phyloP scores from a whole-genome alignment of 2,797 vertebrate species.

The Furcifer pardalis region DNA sequence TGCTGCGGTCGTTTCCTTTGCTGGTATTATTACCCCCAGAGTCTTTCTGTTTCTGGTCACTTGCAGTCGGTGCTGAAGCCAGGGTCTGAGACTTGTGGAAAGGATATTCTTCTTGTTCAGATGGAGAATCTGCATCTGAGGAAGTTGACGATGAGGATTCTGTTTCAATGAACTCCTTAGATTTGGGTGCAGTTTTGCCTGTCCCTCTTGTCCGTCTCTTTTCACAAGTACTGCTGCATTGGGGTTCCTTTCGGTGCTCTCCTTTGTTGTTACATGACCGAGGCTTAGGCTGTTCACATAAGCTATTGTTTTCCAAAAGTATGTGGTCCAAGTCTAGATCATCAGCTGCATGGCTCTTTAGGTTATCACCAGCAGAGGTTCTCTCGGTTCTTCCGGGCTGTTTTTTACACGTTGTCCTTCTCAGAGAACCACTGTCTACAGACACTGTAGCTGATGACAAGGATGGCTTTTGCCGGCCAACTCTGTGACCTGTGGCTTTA shows the following conservation, averaged over 20 bases:
- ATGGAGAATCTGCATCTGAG: slow-evolving; percentile 73
- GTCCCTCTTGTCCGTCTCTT: slow-evolving; percentile 73
- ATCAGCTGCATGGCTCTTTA: slow-evolving; percentile 60
- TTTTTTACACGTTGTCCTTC: slow-evolving; percentile 74
- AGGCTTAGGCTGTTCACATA: slow-evolving; percentile 73
- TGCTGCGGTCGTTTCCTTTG: slow-evolving; percentile 66
- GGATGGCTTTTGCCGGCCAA: slow-evolving; percentile 70
- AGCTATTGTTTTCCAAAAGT: slow-evolving; percentile 59
- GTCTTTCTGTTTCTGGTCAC: slow-evolving; percentile 76
- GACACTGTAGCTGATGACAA: slow-evolving; percentile 40
- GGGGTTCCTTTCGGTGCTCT: slow-evolving; percentile 71
- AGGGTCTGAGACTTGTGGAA: slow-evolving; percentile 78
- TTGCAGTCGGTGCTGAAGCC: slow-evolving; percentile 72
- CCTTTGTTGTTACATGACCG: slow-evolving; percentile 65
- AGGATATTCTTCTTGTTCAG: slow-evolving; percentile 69
- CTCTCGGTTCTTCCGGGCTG: slow-evolving; percentile 73
- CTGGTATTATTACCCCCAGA: slow-evolving; percentile 42
- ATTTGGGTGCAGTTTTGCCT: slow-evolving; percentile 74
- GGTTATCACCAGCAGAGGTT: slow-evolving; percentile 57
- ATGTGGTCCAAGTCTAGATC: slow-evolving; percentile 67
- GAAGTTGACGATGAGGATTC: slow-evolving; percentile 78
- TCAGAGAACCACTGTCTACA: slow-evolving; percentile 59
- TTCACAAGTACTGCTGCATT: slow-evolving; percentile 53
- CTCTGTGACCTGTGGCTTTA: slow-evolving; percentile 73
- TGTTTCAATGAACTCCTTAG: slow-evolving; percentile 78